phyloP scores from a whole-genome alignment of 2,113 vertebrate species.

The Synodontis membranacea region DNA sequence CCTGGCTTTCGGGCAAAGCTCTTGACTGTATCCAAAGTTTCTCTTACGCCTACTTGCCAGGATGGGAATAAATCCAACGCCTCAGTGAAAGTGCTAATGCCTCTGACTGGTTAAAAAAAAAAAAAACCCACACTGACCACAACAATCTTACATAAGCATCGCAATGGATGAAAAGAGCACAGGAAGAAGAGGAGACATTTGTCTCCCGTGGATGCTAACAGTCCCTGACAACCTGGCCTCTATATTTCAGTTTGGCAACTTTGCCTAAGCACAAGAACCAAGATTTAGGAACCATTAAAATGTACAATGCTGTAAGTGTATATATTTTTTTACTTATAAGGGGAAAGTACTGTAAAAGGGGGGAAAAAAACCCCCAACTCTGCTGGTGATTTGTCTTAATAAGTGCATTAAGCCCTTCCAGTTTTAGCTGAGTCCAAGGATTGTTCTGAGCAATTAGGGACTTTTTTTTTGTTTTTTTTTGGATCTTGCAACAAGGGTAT shows the following conservation, averaged over 20 bases:
- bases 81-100: slow-evolving; percentile 9
- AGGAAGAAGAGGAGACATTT: slow-evolving; percentile 36
- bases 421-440: not conserved
- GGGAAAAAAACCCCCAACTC: too few relatives aligned
- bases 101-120: slow-evolving; percentile 26
- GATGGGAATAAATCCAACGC: slow-evolving; percentile 10
- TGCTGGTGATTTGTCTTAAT: slow-evolving; percentile 27
- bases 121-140: slow-evolving; percentile 27
- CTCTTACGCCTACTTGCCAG: not conserved
- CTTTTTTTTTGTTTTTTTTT: not conserved
- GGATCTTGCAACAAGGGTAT: not conserved
- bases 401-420: slow-evolving; percentile 4
- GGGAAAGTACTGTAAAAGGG: not conserved
- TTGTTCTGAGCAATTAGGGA: not conserved
- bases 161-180: slow-evolving; percentile 12
- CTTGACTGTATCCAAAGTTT: not conserved
- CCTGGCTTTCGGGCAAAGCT: not conserved
- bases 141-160: slow-evolving; percentile 34
- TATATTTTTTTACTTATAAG: not conserved
- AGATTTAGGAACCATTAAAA: not conserved
- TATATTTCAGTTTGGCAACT: slow-evolving; percentile 17
- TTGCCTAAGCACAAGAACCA: not conserved
- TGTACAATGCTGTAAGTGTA: not conserved
- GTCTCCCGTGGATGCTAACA: slow-evolving; percentile 28
- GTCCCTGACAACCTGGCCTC: slow-evolving; percentile 35